Base-by-base conservation (phyloP, 2,797 vertebrate species). In the Cichlasoma orientale region DNA sequence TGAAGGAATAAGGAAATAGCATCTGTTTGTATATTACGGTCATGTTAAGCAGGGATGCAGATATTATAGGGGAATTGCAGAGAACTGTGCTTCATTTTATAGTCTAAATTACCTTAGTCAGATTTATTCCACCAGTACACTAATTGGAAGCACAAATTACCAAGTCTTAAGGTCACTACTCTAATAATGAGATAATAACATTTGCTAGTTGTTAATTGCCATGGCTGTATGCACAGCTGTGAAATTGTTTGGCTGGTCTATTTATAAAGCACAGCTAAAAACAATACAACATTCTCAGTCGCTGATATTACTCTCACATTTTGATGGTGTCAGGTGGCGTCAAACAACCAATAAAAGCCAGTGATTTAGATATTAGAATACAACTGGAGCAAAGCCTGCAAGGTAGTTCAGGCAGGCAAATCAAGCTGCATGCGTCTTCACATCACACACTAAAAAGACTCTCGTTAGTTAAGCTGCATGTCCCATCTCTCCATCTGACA, bases 61-160 rank as follows among this genome's bases (percentile, higher is more conserved):
- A 44, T 41, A 41, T 41, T 41, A 41, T 4, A 13, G 12, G 11
- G 10, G 38, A 13, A 13, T 4, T 4, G 11, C 12, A 41, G 38
- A 13, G 11, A 12, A 41, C 7, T 13, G 12, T 12, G 38, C 38
- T 41, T 41, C 38, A 13, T 41, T 41, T 12, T 41, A 41, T 41
- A 41, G 38, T 41, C 38, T 4, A 13, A 41, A 41, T 41, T 36
- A 36, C 36, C 36, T 36, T 36, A 4, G 27, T 21, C 41, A 33
- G 12, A 56, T 70, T 70, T 54, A 23, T 58, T 13, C 12, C 47
- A 36, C 4, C 5, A 13, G n/a, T 38, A 7, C 29, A 50, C 54
- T 76, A 68, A 78, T 47, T 78, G 29, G 50, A 68, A 38, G 25
- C 23, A n/a, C 23, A 52, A 69, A 41, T n/a, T 27, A 41, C 50